Conservation (phyloP, 2,113 vertebrate species). For the Psittacula cyanocephala region DNA sequence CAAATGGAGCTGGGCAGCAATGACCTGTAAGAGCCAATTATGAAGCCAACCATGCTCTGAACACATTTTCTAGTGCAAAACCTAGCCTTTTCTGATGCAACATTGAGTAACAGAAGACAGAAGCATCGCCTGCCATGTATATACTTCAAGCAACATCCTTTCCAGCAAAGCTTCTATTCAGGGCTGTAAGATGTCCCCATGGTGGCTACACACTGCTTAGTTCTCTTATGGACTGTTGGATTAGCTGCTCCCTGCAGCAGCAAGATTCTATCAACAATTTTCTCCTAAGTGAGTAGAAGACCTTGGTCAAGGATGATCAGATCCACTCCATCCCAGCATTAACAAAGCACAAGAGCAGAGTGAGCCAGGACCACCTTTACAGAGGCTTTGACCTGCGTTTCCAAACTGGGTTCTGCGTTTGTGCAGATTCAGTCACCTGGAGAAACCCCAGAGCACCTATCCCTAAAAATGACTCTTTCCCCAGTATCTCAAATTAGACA, state of each 20-base stretch:
- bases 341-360: not conserved
- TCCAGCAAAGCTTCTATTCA: not conserved
- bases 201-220: accelerated
- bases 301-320: not conserved
- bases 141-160: not conserved
- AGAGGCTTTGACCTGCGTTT: not conserved
- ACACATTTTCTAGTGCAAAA: not conserved
- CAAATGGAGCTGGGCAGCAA: not conserved
- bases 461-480: not conserved
- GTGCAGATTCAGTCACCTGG: not conserved
- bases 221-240: not conserved
- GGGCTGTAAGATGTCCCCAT: not conserved
- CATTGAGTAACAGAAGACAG: not conserved
- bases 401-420: not conserved
- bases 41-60: not conserved
- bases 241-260: not conserved
- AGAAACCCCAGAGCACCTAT: not conserved
- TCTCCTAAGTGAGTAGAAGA: not conserved
- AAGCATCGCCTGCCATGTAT: not conserved
- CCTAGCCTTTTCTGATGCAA: not conserved
- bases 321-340: not conserved
- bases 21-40: not conserved
- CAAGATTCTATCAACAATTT: not conserved
- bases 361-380: not conserved
- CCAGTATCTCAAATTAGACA: not conserved